Base-by-base conservation (phyloP, 2,113 vertebrate species). In the Osmerus eperlanus region DNA sequence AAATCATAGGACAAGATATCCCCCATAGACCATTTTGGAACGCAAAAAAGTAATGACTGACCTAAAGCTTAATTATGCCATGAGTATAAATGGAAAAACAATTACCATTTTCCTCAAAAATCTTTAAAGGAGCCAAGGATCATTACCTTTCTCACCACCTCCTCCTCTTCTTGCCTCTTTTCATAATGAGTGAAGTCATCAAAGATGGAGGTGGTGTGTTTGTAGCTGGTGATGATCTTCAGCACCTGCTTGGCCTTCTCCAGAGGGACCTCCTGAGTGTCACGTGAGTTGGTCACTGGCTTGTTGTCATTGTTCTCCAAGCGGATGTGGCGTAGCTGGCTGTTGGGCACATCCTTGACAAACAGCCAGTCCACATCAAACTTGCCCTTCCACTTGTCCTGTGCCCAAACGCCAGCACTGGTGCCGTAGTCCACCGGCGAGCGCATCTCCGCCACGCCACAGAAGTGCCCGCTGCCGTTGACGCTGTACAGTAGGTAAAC, bases 371-470 rank as follows among this genome's bases (percentile, higher is more conserved):
- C 94, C 88, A 99, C 97, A 0, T 99, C 97, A 64, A 99, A 99
- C 89, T 96, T 98, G 83, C 97, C 97, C 91, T 99, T 99, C 97
- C 97, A 99, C 87, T 99, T 99, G 95, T 99, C 97, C 96, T 99
- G 97, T 59, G 97, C 96, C 97, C 97, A 99, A 82, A 99, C 97
- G 15, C 97, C 97, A 0, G 96, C 97, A 16, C 97, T 98, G 83
- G 97, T 95, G 86, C 96, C 95, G 4, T 99, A 97, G 94, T 99
- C 97, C 94, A 99, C 97, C 0, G 97, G 94, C 0, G 97, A 99
- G 86, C 94, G 95, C 97, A 99, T 99, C 90, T 99, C 96, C 0
- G 97, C 97, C 83, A 98, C 96, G 19, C 97, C 97, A 65, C 97
- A 99, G 90, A 99, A 99, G 76, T 99, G 97, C 73, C 97, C 97